These are phyloP conservation scores for Melanitta fusca DNA, from an alignment of 2,797 vertebrate species.

Conservation along the genomic window DNA sequence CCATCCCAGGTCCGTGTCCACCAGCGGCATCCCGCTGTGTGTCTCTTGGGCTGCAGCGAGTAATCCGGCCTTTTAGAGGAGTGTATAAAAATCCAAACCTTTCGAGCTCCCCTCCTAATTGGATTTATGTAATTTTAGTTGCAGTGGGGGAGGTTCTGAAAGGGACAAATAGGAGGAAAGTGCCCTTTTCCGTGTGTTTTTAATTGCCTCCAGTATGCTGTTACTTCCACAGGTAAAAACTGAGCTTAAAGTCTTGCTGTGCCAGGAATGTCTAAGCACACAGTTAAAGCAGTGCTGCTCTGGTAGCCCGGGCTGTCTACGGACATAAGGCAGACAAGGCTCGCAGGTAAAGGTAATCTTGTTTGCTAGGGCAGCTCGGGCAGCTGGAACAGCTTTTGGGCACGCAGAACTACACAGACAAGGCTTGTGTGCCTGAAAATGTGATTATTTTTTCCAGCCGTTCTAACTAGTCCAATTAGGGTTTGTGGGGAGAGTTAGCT, in stretches of 20 bases:
- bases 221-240: conserved; percentile 45
- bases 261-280: conserved; percentile 18
- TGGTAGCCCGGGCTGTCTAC: neutral
- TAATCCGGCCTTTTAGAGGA: conserved; percentile 17
- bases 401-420: neutral
- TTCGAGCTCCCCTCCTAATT: conserved; percentile 7
- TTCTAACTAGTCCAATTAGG: neutral
- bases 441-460: conserved; percentile 12
- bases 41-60: neutral
- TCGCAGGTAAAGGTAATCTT: conserved; percentile 34
- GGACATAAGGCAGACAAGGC: conserved; percentile 17
- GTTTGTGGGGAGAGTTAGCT: conserved; percentile 8
- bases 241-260: neutral
- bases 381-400: conserved; percentile 37
- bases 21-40: accelerated
- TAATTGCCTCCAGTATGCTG: conserved; percentile 8
- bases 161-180: neutral
- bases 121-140: conserved; percentile 42
- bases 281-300: conserved; percentile 4
- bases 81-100: neutral
- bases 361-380: neutral
- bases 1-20: neutral
- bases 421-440: conserved; percentile 17
- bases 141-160: neutral
- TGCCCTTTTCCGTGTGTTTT: neutral